Percentiles rank a stretch among this genome's conserved stretches.
phyloP scores from a whole-genome alignment of 2,113 vertebrate species.

The Chrysochloris asiatica region DNA sequence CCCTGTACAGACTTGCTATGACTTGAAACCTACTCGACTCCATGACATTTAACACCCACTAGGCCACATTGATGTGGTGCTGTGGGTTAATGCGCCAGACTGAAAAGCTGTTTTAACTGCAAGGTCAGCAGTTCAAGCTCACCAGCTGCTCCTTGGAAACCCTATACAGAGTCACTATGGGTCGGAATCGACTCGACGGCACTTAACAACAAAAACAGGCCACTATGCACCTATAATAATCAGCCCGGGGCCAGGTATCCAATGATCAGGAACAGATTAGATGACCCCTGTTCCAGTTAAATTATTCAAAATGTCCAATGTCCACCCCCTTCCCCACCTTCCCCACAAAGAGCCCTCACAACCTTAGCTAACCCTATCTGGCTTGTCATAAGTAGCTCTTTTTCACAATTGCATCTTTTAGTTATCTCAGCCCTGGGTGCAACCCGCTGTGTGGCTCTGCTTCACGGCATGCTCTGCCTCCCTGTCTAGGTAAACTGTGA shows the following conservation, averaged over 20 bases:
- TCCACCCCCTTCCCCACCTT: not conserved
- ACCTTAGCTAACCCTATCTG: not conserved
- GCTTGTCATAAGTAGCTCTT: not conserved
- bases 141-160: no score
- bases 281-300: not conserved
- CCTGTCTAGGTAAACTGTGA: not conserved
- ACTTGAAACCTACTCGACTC: no score
- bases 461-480: not conserved
- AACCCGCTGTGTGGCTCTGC: not conserved
- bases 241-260: not conserved
- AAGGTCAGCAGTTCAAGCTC: no score
- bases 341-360: not conserved
- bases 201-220: no score
- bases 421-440: not conserved
- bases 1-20: no score
- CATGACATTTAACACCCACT: no score
- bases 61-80: no score
- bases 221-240: no score
- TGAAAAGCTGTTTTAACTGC: no score
- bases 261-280: not conserved
- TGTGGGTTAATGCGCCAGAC: no score
- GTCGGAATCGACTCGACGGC: no score
- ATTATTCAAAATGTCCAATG: not conserved
- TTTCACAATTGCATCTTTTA: not conserved
- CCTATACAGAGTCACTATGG: no score